Conservation (phyloP, 2,113 vertebrate species). For the Oriolus oriolus region DNA sequence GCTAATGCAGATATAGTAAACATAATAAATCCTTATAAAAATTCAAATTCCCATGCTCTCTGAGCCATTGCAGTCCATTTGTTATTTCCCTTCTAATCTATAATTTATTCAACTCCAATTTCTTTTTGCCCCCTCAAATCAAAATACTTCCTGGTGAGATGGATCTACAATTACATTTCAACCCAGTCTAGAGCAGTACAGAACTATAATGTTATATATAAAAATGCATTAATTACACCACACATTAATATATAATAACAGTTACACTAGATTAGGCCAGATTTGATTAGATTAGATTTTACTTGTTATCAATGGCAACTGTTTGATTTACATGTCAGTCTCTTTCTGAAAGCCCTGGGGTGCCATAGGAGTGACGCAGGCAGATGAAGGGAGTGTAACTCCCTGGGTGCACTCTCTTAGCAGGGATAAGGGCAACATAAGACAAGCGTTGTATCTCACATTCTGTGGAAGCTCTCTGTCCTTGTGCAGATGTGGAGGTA, state of each 20-base stretch:
- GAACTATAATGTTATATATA: not conserved
- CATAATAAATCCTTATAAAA: constrained; percentile 59
- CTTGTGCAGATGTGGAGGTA: not conserved
- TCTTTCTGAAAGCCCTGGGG: not conserved
- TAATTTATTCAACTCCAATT: not conserved
- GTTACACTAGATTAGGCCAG: not conserved
- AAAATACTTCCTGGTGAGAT: not conserved
- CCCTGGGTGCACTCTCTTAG: not conserved
- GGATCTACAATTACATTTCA: not conserved
- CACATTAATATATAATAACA: not conserved
- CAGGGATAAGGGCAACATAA: not conserved
- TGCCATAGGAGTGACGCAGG: not conserved
- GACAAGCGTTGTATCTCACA: not conserved
- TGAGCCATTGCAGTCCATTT: constrained; percentile 13
- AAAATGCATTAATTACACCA: not conserved
- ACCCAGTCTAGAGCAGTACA: not conserved
- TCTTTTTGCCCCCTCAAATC: not conserved
- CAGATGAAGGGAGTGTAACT: not conserved
- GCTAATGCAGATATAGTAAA: constrained; percentile 32
- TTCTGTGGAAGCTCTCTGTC: not conserved
- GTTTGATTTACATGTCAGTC: not conserved
- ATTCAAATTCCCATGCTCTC: constrained; percentile 13
- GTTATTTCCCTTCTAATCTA: not conserved
- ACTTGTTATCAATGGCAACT: not conserved
- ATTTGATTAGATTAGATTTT: not conserved